Conservation (phyloP, 2,113 vertebrate genomes). For the Menidia beryllina region DNA sequence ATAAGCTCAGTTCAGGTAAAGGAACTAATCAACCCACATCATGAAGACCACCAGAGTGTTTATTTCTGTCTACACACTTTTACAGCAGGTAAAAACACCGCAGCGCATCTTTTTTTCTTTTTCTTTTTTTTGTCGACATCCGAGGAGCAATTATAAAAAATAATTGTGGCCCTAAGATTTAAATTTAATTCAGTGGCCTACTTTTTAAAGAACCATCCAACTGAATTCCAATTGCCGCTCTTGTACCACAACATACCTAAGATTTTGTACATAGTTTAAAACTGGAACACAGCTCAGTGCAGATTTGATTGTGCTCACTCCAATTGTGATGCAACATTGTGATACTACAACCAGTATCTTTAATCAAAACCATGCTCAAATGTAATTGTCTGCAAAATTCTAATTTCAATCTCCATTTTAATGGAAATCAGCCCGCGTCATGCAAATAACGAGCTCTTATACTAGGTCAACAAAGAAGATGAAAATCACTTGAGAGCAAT, state of each 20-base stretch:
- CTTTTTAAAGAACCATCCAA: not conserved
- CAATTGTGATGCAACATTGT: no score
- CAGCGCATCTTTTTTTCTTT: not conserved
- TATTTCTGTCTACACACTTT: not conserved
- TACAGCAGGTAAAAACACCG: not conserved
- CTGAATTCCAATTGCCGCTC: not conserved
- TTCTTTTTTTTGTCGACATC: not conserved
- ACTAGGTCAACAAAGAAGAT: constrained; percentile 22
- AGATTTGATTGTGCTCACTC: not conserved
- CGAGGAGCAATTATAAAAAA: no score
- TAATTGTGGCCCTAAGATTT: not conserved
- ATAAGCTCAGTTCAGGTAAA: constrained; percentile 7
- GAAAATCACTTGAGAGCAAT: constrained; percentile 8
- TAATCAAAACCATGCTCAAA: no score
- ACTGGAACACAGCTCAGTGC: not conserved
- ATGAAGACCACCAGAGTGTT: constrained; percentile 9
- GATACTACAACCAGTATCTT: no score
- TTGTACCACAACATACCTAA: not conserved
- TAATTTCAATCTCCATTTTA: not conserved
- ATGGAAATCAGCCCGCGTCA: no score
- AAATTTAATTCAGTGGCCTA: not conserved
- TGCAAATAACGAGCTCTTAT: constrained; percentile 2
- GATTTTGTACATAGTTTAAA: not conserved
- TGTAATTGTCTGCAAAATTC: no score
- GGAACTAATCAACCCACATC: constrained; percentile 1